Evolutionary conservation across 2,113 vertebrate genomes (phyloP).

Genomic region (Pomatostomus ruficeps): DNA sequence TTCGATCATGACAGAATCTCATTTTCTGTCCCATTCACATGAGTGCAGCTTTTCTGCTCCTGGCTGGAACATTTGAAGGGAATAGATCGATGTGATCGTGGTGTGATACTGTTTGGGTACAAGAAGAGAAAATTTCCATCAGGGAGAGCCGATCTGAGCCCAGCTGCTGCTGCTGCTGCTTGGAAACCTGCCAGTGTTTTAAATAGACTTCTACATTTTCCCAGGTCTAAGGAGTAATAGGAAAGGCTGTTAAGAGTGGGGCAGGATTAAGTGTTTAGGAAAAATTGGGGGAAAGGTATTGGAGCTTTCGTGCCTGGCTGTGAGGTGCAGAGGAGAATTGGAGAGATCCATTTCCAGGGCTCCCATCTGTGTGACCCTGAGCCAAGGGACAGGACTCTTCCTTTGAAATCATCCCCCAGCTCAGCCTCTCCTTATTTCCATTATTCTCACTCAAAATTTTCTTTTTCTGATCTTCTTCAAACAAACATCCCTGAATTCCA

Average conservation of each 20-base stretch:
- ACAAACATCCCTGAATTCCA: slow-evolving; percentile 19
- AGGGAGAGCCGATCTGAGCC: background rate
- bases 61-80: background rate
- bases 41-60: background rate
- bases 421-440: background rate
- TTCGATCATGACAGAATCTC: background rate
- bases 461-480: slow-evolving; percentile 11
- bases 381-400: background rate
- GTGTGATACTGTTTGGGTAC: background rate
- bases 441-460: background rate
- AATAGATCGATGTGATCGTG: background rate
- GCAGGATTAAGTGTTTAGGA: background rate
- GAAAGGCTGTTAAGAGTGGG: background rate
- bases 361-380: background rate
- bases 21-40: background rate
- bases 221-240: background rate
- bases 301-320: background rate
- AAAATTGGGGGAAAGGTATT: background rate
- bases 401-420: background rate
- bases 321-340: background rate
- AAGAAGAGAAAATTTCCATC: background rate
- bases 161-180: slow-evolving; percentile 6
- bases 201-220: slow-evolving; percentile 5
- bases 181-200: slow-evolving; percentile 13
- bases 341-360: background rate